Evolutionary conservation across 2,113 vertebrate species (phyloP).

Genomic region (Tympanuchus pallidicinctus): DNA sequence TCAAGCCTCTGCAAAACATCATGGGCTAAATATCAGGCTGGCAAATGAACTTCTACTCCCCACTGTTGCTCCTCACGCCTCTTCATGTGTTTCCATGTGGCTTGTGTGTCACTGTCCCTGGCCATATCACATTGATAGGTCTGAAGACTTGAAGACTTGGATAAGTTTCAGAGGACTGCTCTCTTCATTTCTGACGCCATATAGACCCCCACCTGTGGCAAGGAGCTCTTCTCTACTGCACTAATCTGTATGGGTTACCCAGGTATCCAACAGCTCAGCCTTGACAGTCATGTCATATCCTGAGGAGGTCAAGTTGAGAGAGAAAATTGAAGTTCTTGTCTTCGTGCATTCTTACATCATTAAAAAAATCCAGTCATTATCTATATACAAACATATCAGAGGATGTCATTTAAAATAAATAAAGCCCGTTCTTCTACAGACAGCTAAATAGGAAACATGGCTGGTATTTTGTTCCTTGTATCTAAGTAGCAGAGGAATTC

Average conservation of each 20-base stretch:
- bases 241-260: background rate
- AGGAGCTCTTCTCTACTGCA: too few species aligned
- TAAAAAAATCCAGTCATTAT: background rate
- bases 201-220: too few species aligned
- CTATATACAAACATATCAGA: background rate
- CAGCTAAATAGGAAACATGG: background rate
- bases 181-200: too few species aligned
- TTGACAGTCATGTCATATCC: rapidly evolving
- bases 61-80: rapidly evolving
- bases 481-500: background rate
- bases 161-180: too few species aligned
- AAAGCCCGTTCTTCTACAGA: background rate
- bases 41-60: rapidly evolving
- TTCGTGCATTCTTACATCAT: background rate
- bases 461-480: background rate
- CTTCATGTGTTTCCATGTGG: rapidly evolving
- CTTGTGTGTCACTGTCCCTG: background rate
- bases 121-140: rapidly evolving
- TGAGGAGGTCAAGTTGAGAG: background rate
- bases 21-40: background rate
- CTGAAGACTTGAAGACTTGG: background rate
- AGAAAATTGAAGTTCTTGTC: background rate
- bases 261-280: background rate
- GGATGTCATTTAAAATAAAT: background rate
- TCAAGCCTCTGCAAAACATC: background rate